Evolutionary conservation across 2,888 invertebrate genomes (phyloP).

Genomic region (Drosophila cognata): DNA sequence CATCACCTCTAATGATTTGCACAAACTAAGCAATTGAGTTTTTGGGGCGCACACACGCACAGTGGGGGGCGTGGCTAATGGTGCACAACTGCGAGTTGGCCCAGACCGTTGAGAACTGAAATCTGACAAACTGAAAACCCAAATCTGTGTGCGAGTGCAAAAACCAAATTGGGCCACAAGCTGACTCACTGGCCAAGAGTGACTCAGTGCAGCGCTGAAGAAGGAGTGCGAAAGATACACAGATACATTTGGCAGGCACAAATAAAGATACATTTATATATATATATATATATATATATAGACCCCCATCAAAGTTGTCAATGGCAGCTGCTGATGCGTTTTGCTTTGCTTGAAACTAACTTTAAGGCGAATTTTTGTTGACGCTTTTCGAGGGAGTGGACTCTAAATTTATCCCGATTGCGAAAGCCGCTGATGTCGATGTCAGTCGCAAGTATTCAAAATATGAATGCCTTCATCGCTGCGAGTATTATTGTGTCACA

Average conservation of each 20-base stretch:
- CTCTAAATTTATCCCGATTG: conserved; percentile 4
- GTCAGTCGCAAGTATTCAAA: conserved; percentile 15
- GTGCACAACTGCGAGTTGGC: conserved; percentile 1
- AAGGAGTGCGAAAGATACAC: neutral
- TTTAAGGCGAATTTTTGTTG: neutral
- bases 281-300: neutral
- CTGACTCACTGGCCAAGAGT: conserved; percentile 28
- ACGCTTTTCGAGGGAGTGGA: conserved; percentile 23
- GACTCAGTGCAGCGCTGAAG: conserved; percentile 17
- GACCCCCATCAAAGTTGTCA: conserved; percentile 34
- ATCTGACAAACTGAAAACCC: neutral
- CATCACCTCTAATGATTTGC: conserved; percentile 23
- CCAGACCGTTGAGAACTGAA: neutral
- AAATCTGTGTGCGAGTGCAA: conserved; percentile 18
- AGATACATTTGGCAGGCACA: neutral
- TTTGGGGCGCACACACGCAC: neutral
- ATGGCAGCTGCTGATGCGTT: conserved; percentile 30
- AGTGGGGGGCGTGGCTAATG: conserved; percentile 32
- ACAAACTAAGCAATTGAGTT: conserved; percentile 9
- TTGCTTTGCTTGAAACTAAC: neutral
- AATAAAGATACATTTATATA: neutral
- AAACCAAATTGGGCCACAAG: conserved; percentile 20
- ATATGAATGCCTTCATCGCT: neutral
- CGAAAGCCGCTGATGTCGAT: conserved; percentile 35
- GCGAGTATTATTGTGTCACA: neutral